phyloP scores from a whole-genome alignment of 2,888 invertebrate species.

The Lamproptera curius region DNA sequence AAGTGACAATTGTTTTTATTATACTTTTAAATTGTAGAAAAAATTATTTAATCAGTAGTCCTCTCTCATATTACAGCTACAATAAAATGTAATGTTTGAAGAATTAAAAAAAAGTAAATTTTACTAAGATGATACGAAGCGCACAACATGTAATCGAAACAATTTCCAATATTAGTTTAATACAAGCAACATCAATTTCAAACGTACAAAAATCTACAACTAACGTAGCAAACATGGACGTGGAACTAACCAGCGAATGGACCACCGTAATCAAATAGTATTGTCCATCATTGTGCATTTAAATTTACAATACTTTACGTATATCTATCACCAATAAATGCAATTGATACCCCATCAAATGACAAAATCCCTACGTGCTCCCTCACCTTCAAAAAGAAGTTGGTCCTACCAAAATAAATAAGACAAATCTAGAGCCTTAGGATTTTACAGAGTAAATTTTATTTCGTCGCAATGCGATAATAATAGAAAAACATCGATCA shows the following conservation, averaged over 20 bases:
- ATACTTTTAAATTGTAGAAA: no score
- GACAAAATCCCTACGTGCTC: conserved; percentile 17
- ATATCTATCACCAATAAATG: conserved; percentile 63
- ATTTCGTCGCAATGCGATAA: conserved; percentile 5
- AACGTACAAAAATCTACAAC: conserved; percentile 60
- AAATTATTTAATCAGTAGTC: no score
- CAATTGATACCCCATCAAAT: conserved; percentile 24
- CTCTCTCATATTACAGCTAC: no score
- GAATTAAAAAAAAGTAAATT: no score
- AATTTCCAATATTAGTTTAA: conserved; percentile 15
- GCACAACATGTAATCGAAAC: conserved; percentile 12
- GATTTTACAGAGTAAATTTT: conserved; percentile 6
- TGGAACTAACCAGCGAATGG: conserved; percentile 63
- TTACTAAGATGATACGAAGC: conserved; percentile 2
- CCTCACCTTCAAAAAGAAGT: conserved; percentile 31
- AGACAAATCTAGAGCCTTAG: conserved; percentile 3
- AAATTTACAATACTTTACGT: conserved; percentile 48
- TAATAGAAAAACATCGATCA: conserved; percentile 48
- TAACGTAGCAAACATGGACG: conserved; percentile 61
- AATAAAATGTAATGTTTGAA: no score
- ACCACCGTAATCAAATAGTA: conserved; percentile 66
- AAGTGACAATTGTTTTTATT: no score
- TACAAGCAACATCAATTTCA: conserved; percentile 45
- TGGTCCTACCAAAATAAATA: conserved; percentile 49
- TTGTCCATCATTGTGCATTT: conserved; percentile 75